These are phyloP conservation scores for Condylura cristata DNA, from an alignment of 2,113 vertebrate genomes.

Conservation along the genomic window DNA sequence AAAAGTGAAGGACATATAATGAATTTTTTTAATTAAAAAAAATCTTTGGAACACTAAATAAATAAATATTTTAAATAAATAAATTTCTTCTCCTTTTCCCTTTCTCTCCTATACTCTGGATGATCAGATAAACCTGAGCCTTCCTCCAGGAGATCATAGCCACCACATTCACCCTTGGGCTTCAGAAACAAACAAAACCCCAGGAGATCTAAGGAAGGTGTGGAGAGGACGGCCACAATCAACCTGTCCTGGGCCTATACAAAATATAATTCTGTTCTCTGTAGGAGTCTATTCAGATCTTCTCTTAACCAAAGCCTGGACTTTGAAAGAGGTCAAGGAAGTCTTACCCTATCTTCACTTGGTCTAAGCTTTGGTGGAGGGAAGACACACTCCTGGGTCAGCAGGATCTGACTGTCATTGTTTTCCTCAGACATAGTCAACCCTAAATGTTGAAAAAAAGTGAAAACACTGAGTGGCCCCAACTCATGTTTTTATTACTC, in stretches of 20 bases:
- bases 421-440: not conserved
- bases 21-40: too few relatives aligned
- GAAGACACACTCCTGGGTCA: not conserved
- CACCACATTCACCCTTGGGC: not conserved
- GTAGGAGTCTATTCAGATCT: not conserved
- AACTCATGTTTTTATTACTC: not conserved
- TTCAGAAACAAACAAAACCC: not conserved
- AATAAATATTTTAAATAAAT: too few relatives aligned
- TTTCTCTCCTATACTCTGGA: not conserved
- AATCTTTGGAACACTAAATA: too few relatives aligned
- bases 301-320: not conserved
- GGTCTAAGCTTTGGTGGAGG: not conserved
- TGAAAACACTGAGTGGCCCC: not conserved
- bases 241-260: not conserved
- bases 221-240: not conserved
- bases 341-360: not conserved
- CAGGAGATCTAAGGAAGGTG: not conserved
- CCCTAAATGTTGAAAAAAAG: not conserved
- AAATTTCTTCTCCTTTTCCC: not conserved
- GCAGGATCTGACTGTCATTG: not conserved
- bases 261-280: not conserved
- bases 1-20: too few relatives aligned
- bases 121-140: not conserved
- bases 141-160: not conserved
- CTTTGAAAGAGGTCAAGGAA: not conserved